Evolutionary conservation across 2,797 vertebrate species (phyloP).

Genomic region (Anas flavirostris): DNA sequence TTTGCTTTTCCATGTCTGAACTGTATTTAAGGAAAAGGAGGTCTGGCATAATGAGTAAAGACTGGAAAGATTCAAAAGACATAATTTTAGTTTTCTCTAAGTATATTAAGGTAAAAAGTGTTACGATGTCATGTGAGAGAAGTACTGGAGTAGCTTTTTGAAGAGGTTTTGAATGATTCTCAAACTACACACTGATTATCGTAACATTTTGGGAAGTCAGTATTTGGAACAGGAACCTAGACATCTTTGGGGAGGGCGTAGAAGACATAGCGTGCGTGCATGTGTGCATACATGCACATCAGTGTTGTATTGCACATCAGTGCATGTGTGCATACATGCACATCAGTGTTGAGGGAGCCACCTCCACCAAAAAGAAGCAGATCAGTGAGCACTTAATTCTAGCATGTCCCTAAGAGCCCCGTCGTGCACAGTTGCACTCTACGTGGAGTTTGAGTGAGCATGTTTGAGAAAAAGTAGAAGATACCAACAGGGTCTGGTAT

Average conservation of each 20-base stretch:
- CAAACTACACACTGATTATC: not conserved
- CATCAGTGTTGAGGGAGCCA: not conserved
- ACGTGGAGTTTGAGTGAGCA: not conserved
- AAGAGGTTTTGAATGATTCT: not conserved
- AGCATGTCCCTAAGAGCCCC: not conserved
- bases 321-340: rapidly evolving
- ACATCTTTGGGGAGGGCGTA: not conserved
- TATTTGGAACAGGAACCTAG: not conserved
- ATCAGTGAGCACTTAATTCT: not conserved
- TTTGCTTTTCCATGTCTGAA: not conserved
- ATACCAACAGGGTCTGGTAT: not conserved
- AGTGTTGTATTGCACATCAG: not conserved
- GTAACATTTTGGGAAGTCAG: not conserved
- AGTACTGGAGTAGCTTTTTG: not conserved
- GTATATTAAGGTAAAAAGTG: not conserved
- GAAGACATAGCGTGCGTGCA: not conserved
- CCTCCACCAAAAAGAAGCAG: not conserved
- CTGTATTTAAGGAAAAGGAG: not conserved
- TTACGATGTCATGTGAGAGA: not conserved
- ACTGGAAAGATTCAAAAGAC: not conserved
- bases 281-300: not conserved
- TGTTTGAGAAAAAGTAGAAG: not conserved
- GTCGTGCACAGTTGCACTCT: not conserved
- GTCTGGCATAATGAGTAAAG: not conserved
- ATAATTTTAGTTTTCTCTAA: not conserved